These are phyloP conservation scores for Limosa lapponica DNA, from an alignment of 2,797 vertebrate species.

Conservation along the genomic window DNA sequence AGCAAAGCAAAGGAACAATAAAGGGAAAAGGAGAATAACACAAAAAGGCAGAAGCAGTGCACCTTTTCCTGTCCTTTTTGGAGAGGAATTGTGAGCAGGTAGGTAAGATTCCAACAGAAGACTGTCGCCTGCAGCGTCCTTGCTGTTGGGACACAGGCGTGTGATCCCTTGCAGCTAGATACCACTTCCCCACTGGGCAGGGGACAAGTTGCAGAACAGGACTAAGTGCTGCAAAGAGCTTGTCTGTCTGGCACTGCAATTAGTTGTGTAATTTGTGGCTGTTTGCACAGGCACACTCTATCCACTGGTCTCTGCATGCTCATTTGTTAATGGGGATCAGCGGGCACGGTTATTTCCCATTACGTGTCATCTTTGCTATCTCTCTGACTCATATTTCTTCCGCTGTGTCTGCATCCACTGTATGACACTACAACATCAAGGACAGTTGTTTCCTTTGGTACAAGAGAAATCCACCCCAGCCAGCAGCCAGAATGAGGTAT, in stretches of 20 bases:
- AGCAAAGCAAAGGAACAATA: background rate
- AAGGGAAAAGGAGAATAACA: background rate
- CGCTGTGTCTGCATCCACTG: background rate
- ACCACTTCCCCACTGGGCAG: background rate
- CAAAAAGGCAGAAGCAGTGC: background rate
- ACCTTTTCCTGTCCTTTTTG: background rate
- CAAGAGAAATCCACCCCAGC: background rate
- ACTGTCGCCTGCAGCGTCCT: background rate
- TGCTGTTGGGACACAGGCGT: fast-evolving
- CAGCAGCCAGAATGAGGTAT: background rate
- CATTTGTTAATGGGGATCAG: background rate
- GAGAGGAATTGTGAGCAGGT: background rate
- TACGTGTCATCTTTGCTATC: background rate
- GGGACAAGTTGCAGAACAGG: background rate
- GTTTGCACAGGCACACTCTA: background rate
- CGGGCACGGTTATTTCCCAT: background rate
- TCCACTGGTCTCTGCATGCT: background rate
- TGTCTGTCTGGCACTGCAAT: background rate
- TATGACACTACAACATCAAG: background rate
- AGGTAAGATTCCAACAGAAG: background rate
- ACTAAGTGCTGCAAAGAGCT: background rate
- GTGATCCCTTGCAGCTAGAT: background rate
- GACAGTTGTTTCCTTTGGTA: background rate
- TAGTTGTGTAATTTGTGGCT: conserved; percentile 7
- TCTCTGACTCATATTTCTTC: conserved; percentile 13